Percentiles rank a stretch among this genome's conserved stretches.
Conservation (phyloP, 2,888 invertebrate species). For the Dynastes tityus region DNA sequence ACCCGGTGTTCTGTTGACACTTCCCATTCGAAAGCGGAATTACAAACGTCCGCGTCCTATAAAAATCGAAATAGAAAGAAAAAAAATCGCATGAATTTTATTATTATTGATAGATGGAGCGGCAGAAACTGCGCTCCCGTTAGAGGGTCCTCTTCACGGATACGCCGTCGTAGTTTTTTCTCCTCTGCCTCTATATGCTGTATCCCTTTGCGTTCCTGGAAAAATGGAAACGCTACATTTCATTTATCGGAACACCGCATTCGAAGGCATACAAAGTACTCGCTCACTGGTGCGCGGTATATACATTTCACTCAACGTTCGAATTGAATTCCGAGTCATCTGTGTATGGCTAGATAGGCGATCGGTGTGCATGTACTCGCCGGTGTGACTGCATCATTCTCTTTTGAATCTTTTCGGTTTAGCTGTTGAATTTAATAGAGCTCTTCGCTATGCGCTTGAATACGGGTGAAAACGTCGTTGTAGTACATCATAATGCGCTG, state of each 20-base stretch:
- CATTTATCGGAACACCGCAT: conserved; percentile 54
- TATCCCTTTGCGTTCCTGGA: conserved; percentile 25
- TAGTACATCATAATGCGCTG: conserved; percentile 31
- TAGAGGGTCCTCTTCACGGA: conserved; percentile 26
- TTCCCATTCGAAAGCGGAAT: conserved; percentile 21
- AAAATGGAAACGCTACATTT: conserved; percentile 58
- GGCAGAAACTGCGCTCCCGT: conserved; percentile 23
- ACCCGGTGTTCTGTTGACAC: conserved; percentile 7
- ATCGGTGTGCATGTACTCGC: conserved; percentile 13
- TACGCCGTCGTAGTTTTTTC: conserved; percentile 20
- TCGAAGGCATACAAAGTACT: conserved; percentile 15
- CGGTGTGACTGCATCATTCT: neutral
- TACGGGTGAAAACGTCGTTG: conserved; percentile 30
- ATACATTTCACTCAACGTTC: conserved; percentile 35
- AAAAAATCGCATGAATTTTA: conserved; percentile 25
- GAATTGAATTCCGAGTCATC: conserved; percentile 35
- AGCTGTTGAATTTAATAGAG: conserved; percentile 29
- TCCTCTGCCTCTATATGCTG: neutral
- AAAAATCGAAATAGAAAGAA: conserved; percentile 19
- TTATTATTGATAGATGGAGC: conserved; percentile 44
- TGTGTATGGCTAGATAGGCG: conserved; percentile 26
- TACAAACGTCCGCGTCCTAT: conserved; percentile 29
- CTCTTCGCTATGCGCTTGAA: conserved; percentile 16
- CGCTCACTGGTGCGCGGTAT: conserved; percentile 31
- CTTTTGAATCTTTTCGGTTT: conserved; percentile 39